Evolutionary conservation across 2,888 invertebrate species (phyloP).

Genomic region (Cistogaster globosa): DNA sequence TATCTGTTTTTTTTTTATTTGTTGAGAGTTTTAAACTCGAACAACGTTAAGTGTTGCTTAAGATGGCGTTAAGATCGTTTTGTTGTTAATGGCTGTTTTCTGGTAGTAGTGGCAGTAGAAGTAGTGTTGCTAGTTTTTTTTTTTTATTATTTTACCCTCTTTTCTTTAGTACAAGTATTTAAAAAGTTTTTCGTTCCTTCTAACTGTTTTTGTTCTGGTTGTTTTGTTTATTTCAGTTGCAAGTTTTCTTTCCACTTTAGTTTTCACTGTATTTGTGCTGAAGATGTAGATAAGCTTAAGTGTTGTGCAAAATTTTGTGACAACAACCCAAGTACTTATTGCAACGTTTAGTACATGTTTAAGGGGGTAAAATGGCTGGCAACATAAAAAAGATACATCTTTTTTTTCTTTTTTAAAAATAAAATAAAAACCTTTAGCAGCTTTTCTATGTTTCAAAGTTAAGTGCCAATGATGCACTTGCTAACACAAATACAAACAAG

Average conservation of each 20-base stretch:
- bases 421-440: conserved; percentile 55
- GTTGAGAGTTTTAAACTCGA: conserved; percentile 52
- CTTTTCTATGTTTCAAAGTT: conserved; percentile 59
- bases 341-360: conserved; percentile 66
- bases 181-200: conserved; percentile 42
- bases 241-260: conserved; percentile 40
- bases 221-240: conserved; percentile 42
- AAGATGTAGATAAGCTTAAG: conserved; percentile 69
- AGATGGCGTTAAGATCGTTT: conserved; percentile 71
- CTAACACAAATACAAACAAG: conserved; percentile 17
- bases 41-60: conserved; percentile 69
- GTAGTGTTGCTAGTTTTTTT: conserved; percentile 43
- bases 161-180: conserved; percentile 51
- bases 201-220: conserved; percentile 44
- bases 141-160: conserved; percentile 10
- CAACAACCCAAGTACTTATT: conserved; percentile 67
- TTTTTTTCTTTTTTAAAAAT: not conserved
- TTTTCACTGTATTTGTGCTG: conserved; percentile 34
- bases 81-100: conserved; percentile 67
- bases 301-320: conserved; percentile 70
- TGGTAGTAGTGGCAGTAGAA: conserved; percentile 16
- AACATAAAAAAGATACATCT: conserved; percentile 11
- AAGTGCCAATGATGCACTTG: conserved; percentile 67
- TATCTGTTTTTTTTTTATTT: too few relatives aligned
- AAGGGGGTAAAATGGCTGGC: conserved; percentile 56